Conservation (phyloP, 2,888 invertebrate genomes). For the Rhogogaster chlorosoma region DNA sequence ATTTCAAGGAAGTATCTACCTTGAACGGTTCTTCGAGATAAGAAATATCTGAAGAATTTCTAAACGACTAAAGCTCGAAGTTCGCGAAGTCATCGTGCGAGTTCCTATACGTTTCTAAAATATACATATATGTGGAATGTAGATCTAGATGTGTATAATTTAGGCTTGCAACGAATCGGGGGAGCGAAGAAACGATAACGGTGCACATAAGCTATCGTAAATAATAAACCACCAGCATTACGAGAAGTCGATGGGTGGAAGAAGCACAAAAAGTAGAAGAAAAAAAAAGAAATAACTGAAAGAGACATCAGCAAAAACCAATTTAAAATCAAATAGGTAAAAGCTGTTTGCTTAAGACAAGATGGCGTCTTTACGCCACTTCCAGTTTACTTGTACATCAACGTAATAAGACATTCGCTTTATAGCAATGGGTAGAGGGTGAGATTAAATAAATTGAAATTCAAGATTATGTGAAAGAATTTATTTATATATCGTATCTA, state of each 20-base stretch:
- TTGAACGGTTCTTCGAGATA: constrained; percentile 33
- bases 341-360: constrained; percentile 28
- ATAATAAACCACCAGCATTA: neutral
- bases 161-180: neutral
- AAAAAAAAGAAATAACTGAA: neutral
- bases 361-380: neutral
- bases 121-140: neutral
- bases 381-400: constrained; percentile 13
- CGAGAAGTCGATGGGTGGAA: neutral
- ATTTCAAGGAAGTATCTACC: constrained; percentile 38
- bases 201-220: neutral
- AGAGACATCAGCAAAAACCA: neutral
- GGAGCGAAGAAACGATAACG: neutral
- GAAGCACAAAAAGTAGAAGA: neutral
- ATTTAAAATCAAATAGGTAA: constrained; percentile 25
- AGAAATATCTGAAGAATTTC: constrained; percentile 38
- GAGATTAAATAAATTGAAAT: constrained; percentile 54
- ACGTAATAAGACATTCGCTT: neutral
- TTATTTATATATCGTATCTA: neutral
- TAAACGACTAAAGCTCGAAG: neutral
- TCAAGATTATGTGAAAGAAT: neutral
- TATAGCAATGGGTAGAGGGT: neutral
- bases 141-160: neutral
- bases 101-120: neutral
- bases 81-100: neutral